Evolutionary conservation across 2,888 invertebrate genomes (phyloP), one percentile per base, ranked within the genome.

Genomic region (Perizoma affinitatum): DNA sequence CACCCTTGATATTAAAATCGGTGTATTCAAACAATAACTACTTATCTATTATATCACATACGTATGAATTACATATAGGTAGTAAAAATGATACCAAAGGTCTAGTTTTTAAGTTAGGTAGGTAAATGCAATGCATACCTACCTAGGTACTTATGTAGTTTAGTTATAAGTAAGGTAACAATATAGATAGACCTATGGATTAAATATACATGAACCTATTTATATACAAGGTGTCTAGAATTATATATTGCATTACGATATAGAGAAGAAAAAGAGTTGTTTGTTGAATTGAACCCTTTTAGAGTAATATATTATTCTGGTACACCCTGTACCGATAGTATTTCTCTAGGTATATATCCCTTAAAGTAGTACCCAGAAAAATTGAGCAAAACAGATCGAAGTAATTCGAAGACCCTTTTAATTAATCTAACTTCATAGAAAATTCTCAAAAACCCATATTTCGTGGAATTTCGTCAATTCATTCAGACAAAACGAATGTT

Each of bases 321-420:
- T 1, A 7, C 38, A 38, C 38, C 7, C 38, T 38, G 38, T 38
- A 38, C 34, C 35, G 4, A n/a, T 22, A 45, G 6, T 9, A n/a
- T 8, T 33, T 40, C 45, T 22, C 9, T 22, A 22, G 22, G 22
- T 22, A 22, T 22, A 22, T 22, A 22, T 22, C 22, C 22, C 22
- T 22, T 22, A 55, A 38, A 5, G 43, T 48, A 49, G 22, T 22
- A 43, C 43, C 38, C 58, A 42, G 58, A 42, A 52, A 35, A 54
- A 59, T 59, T 59, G 59, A 59, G 59, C 59, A 54, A 55, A 43
- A 33, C 36, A 40, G 11, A 41, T 41, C 47, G 41, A 36, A 54
- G 47, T 54, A 36, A 41, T 56, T 57, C 57, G 36, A 54, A 58
- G 38, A 45, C 9, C n/a, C 35, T 6, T 4, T 7, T 5, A 10